A percentile compares a stretch with the other conserved stretches of the same genome.
phyloP scores from a whole-genome alignment of 1,140 invertebrate genomes.

The Conopomorpha cramerella region DNA sequence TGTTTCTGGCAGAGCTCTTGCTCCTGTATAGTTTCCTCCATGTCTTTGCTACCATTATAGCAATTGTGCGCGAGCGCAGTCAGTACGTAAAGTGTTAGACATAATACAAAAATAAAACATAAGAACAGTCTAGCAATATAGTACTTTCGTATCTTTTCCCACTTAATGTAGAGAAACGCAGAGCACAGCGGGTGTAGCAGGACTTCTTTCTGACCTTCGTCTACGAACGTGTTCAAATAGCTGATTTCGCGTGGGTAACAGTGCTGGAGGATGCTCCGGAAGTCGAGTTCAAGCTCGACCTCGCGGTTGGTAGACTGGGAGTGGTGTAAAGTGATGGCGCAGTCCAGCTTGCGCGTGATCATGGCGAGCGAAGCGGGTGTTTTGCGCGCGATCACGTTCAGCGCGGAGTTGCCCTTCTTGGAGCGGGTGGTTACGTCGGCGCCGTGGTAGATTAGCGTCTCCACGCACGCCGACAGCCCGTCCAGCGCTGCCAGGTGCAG shows the following conservation, averaged over 20 bases:
- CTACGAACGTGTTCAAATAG: constrained; percentile 80
- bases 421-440: constrained; percentile 84
- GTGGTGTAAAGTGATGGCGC: constrained; percentile 77
- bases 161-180: constrained; percentile 83
- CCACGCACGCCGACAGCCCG: constrained; percentile 81
- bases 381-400: constrained; percentile 81
- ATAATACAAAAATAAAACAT: constrained; percentile 78
- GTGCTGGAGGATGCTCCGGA: constrained; percentile 77
- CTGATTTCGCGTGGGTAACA: constrained; percentile 79
- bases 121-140: constrained; percentile 80
- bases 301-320: constrained; percentile 76
- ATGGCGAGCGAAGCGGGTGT: constrained; percentile 80
- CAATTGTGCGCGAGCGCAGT: constrained; percentile 78
- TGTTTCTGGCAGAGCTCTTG: constrained; percentile 74
- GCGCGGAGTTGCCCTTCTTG: constrained; percentile 79
- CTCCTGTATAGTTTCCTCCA: constrained; percentile 70
- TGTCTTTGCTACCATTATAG: constrained; percentile 74
- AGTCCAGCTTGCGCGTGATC: constrained; percentile 76
- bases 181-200: constrained; percentile 81
- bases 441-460: constrained; percentile 80
- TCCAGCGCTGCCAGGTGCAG: constrained; percentile 86
- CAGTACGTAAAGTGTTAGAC: constrained; percentile 77
- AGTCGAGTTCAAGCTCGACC: constrained; percentile 80
- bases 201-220: constrained; percentile 82
- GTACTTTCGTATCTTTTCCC: constrained; percentile 88